Evolutionary conservation across 1,140 invertebrate species (phyloP).

Genomic region (Lepidostoma basale): DNA sequence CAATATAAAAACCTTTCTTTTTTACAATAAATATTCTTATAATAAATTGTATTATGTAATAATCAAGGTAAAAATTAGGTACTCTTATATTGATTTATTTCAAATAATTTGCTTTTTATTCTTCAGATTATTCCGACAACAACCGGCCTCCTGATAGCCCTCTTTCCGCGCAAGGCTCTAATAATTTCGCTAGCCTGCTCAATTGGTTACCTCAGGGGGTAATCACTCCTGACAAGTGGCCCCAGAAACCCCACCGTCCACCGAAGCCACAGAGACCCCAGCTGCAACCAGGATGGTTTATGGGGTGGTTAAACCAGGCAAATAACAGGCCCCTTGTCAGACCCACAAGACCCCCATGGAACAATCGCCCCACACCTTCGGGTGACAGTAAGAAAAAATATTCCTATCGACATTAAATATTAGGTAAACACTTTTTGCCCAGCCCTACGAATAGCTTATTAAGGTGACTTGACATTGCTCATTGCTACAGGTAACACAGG

Average conservation of each 20-base stretch:
- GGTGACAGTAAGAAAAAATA: conserved; percentile 16
- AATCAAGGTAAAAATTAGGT: too few species aligned
- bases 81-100: too few species aligned
- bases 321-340: conserved; percentile 20
- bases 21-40: too few species aligned
- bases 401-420: conserved; percentile 21
- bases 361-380: conserved; percentile 1
- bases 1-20: too few species aligned
- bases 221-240: conserved; percentile 26
- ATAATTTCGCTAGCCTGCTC: conserved; percentile 21
- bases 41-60: too few species aligned
- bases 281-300: conserved; percentile 27
- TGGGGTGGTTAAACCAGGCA: conserved; percentile 31
- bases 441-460: not conserved
- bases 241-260: conserved; percentile 19
- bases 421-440: conserved; percentile 8
- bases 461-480: not conserved
- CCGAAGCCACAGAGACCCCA: not conserved
- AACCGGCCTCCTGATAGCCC: not conserved
- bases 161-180: not conserved
- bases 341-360: conserved; percentile 22
- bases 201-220: conserved; percentile 30
- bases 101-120: not conserved
- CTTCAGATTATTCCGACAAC: conserved; percentile 24
- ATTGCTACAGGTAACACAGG: not conserved